These are phyloP conservation scores for Orthonychiurus folsomi DNA, from an alignment of 2,888 invertebrate genomes.

Conservation along the genomic window DNA sequence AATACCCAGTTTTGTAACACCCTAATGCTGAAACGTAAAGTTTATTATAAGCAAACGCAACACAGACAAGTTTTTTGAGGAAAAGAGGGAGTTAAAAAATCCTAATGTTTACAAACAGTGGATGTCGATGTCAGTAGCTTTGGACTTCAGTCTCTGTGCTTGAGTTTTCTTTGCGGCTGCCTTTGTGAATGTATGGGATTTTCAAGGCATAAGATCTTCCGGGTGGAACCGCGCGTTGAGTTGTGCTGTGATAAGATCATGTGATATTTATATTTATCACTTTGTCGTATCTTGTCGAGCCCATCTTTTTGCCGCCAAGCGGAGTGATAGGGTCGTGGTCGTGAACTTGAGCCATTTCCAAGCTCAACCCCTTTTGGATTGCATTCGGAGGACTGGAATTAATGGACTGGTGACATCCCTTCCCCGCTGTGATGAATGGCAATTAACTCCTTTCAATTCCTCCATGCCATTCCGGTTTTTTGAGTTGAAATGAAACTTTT, in stretches of 20 bases:
- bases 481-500: no score
- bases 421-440: conserved; percentile 23
- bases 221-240: not conserved
- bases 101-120: no score
- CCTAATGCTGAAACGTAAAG: no score
- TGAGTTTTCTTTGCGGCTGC: not conserved
- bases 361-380: conserved; percentile 5
- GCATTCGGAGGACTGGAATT: conserved; percentile 24
- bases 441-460: conserved; percentile 12
- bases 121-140: no score
- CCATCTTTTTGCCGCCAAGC: not conserved
- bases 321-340: not conserved
- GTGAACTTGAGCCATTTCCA: conserved; percentile 5
- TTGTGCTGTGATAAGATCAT: not conserved
- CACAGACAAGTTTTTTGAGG: no score
- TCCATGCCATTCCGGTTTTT: not conserved
- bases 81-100: no score
- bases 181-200: not conserved
- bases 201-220: not conserved
- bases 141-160: conserved; percentile 1
- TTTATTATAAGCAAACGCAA: no score
- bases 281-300: not conserved
- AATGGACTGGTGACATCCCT: conserved; percentile 26
- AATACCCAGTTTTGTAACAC: no score
- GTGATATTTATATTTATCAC: not conserved